Percentiles rank a stretch among this genome's conserved stretches.
Evolutionary conservation across 2,888 invertebrate species (phyloP).

Genomic region (Apodemia hepburni): DNA sequence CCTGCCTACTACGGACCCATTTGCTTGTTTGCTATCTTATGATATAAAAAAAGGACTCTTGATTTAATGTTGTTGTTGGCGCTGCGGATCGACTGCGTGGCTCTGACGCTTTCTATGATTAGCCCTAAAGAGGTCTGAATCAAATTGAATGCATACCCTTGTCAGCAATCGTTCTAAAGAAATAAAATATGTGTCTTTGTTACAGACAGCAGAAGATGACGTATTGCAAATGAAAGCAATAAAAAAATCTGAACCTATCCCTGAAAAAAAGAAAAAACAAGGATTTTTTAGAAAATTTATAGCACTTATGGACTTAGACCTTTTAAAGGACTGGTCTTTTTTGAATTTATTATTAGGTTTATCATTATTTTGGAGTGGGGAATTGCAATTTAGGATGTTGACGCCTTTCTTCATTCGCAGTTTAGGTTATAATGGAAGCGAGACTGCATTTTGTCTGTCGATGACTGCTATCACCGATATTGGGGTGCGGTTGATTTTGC

Average conservation of each 20-base stretch:
- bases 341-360: constrained; percentile 86
- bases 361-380: constrained; percentile 87
- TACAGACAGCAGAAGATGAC: constrained; percentile 70
- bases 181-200: constrained; percentile 26
- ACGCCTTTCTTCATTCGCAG: constrained; percentile 84
- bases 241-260: constrained; percentile 53
- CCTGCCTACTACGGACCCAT: too few species aligned
- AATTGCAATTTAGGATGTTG: constrained; percentile 87
- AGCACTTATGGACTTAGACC: constrained; percentile 84
- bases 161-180: too few species aligned
- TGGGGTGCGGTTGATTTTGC: constrained; percentile 84
- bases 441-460: constrained; percentile 87
- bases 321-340: constrained; percentile 86
- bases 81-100: too few species aligned
- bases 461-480: constrained; percentile 88
- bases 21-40: too few species aligned
- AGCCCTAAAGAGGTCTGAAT: too few species aligned
- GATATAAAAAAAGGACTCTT: too few species aligned
- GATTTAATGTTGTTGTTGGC: too few species aligned
- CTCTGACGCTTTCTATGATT: too few species aligned
- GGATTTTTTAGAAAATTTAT: constrained; percentile 80
- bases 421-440: constrained; percentile 81
- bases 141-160: too few species aligned
- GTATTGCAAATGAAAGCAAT: constrained; percentile 71
- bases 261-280: constrained; percentile 44